Conservation (phyloP, 2,888 invertebrate genomes). For the Physocephala rufipes region DNA sequence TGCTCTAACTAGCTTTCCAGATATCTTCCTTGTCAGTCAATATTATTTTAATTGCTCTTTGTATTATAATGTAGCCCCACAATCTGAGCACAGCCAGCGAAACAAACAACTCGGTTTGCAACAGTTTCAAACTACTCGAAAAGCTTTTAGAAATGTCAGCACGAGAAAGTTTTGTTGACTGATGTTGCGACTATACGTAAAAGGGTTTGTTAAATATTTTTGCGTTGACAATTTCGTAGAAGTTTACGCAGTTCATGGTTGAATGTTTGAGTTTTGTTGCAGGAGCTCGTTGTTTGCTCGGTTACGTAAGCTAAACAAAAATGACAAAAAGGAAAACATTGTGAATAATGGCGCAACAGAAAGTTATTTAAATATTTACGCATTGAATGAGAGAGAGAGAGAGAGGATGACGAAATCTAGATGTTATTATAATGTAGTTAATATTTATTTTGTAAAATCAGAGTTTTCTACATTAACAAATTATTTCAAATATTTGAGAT, state of each 20-base stretch:
- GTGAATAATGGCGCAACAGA: no score
- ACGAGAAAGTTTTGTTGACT: slow-evolving; percentile 7
- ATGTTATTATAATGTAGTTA: no score
- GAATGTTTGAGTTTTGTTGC: not conserved
- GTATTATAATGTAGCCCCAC: not conserved
- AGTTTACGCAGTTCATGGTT: slow-evolving; percentile 8
- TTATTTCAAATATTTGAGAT: no score
- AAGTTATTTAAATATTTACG: no score
- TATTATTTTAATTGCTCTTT: slow-evolving; percentile 1
- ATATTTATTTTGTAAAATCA: no score
- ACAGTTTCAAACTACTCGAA: not conserved
- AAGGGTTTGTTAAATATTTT: slow-evolving; percentile 4
- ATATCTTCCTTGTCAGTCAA: not conserved
- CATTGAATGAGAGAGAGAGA: no score
- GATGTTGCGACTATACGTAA: slow-evolving; percentile 1
- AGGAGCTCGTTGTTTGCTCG: slow-evolving; percentile 8
- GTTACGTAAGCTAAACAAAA: not conserved
- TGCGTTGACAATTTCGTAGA: not conserved
- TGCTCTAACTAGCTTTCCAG: no score
- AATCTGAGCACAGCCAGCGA: not conserved
- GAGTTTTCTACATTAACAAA: no score
- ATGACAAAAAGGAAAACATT: no score
- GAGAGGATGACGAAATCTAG: no score
- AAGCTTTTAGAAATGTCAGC: slow-evolving; percentile 19
- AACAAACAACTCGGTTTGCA: not conserved